Evolutionary conservation across 1,140 invertebrate species (phyloP), one percentile per base, ranked within the genome.

Genomic region (Dreissena rostriformis): DNA sequence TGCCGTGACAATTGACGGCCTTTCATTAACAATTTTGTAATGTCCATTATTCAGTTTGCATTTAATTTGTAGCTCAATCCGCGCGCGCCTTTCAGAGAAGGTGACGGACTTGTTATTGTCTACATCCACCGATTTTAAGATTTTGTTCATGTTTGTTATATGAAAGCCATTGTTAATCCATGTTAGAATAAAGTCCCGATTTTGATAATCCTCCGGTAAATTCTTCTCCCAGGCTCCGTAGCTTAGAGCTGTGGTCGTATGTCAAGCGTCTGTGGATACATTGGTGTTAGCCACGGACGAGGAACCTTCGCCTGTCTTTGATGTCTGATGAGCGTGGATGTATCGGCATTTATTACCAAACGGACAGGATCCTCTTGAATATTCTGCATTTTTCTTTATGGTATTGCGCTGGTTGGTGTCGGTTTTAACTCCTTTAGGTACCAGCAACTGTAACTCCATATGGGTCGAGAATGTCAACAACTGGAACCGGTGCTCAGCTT

Each of bases 191-290:
- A 65, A 78, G 17, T 65, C 75, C 5, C 75, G 57, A 66, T 65
- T 65, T 4, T 7, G 12, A 19, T 65, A 29, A 28, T 67, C 39
- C 1, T 6, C 10, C 15, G 61, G 63, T 8, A 78, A n/a, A 19
- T 51, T 22, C 2, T 49, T 6, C 24, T 80, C 66, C 67, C 66
- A 80, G 5, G 77, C 77, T 17, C 49, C 73, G n/a, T 76, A 76
- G 19, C 49, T 76, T 12, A 65, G 53, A 24, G 55, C 7, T 29
- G 73, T 76, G n/a, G n/a, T n/a, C n/a, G n/a, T n/a, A n/a, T n/a
- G n/a, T n/a, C n/a, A n/a, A n/a, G n/a, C n/a, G n/a, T n/a, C n/a
- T n/a, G n/a, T n/a, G n/a, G n/a, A n/a, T n/a, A n/a, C n/a, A n/a
- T n/a, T n/a, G n/a, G n/a, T n/a, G n/a, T n/a, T n/a, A n/a, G n/a